Evolutionary conservation across 92 coral and sea anemone species (phyloP).

Genomic region (Muricea muricata): DNA sequence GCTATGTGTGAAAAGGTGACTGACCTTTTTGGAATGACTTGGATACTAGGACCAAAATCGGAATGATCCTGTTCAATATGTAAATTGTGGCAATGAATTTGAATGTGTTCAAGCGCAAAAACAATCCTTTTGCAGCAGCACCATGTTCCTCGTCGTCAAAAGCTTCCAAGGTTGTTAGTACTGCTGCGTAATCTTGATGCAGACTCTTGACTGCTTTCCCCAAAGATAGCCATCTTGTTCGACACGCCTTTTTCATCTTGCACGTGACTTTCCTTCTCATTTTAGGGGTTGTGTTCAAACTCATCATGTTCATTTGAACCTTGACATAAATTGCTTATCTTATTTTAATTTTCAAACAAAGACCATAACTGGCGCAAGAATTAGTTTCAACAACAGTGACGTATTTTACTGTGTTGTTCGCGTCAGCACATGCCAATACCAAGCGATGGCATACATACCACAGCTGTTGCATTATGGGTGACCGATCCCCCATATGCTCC

Average conservation of each 20-base stretch:
- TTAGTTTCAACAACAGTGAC: not conserved
- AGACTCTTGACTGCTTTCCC: slow-evolving; percentile 42
- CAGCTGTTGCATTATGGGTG: slow-evolving; percentile 20
- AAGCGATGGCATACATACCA: slow-evolving; percentile 8
- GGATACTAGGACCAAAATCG: no score
- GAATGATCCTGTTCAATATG: slow-evolving; percentile 36
- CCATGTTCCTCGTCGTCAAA: slow-evolving; percentile 41
- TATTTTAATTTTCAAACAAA: slow-evolving; percentile 44
- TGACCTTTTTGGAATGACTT: slow-evolving; percentile 44
- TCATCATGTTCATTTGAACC: slow-evolving; percentile 39
- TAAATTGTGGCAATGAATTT: slow-evolving; percentile 41
- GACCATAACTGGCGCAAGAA: slow-evolving; percentile 31
- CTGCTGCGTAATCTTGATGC: no score
- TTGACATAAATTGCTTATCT: slow-evolving; percentile 38
- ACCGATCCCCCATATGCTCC: no score
- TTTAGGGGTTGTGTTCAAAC: slow-evolving; percentile 5
- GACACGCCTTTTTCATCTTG: slow-evolving; percentile 44
- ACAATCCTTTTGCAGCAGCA: slow-evolving; percentile 56
- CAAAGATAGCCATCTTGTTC: slow-evolving; percentile 38
- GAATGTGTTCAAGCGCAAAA: slow-evolving; percentile 47
- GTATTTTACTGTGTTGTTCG: slow-evolving; percentile 16
- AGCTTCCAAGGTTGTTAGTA: no score
- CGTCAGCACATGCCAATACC: slow-evolving; percentile 8
- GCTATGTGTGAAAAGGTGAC: slow-evolving; percentile 48
- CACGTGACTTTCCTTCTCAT: no score